Conservation (phyloP, 2,797 vertebrate genomes). For the Megaceryle alcyon region DNA sequence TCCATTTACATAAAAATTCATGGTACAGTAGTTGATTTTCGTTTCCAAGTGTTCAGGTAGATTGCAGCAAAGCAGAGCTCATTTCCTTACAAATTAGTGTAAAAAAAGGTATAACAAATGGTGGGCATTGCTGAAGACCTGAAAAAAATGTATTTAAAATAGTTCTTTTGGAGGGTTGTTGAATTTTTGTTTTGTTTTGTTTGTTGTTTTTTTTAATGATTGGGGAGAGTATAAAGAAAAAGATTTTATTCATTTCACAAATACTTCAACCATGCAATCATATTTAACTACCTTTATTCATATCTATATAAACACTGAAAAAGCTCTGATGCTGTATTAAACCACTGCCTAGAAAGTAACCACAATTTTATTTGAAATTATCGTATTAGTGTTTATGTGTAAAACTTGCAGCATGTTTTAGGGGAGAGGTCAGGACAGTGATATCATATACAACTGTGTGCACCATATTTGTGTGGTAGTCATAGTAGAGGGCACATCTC, state of each 20-base stretch:
- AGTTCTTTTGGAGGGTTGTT: background rate
- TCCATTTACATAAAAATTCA: background rate
- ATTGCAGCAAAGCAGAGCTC: background rate
- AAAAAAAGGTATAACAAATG: background rate
- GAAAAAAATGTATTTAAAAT: background rate
- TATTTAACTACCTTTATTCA: background rate
- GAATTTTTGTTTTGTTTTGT: background rate
- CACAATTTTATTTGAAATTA: background rate
- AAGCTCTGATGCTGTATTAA: background rate
- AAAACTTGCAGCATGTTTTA: background rate
- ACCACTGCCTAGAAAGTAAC: background rate
- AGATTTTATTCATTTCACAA: background rate
- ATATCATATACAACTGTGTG: accelerated
- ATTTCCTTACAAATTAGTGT: background rate
- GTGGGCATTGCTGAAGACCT: background rate
- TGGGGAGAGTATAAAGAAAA: background rate
- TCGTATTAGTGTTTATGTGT: background rate
- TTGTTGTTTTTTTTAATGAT: background rate
- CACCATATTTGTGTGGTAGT: accelerated
- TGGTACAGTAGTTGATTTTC: background rate
- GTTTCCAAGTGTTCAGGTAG: background rate
- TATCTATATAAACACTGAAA: background rate
- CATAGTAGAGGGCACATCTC: accelerated
- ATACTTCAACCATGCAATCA: background rate
- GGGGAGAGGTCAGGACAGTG: background rate